A percentile compares a stretch with the other conserved stretches of the same genome.
These are phyloP conservation scores for Plagodis pulveraria DNA, from an alignment of 2,888 invertebrate genomes.

Conservation along the genomic window DNA sequence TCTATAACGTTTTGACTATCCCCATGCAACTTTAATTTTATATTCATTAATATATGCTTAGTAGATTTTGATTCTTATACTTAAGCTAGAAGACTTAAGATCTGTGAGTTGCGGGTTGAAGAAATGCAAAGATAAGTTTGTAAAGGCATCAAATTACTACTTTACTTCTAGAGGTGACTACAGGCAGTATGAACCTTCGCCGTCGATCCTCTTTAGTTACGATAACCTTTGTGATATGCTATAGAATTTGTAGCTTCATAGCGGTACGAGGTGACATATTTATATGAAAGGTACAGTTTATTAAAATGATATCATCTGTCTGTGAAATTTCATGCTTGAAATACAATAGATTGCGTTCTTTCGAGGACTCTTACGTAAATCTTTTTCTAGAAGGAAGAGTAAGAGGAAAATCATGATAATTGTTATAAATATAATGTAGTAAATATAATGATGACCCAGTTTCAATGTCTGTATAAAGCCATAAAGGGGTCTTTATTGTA, in stretches of 20 bases:
- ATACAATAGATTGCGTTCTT: too few species aligned
- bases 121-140: slow-evolving; percentile 15
- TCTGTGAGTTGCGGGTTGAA: not conserved
- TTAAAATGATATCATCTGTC: too few species aligned
- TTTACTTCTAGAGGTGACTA: slow-evolving; percentile 45
- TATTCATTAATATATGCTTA: not conserved
- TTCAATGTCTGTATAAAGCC: too few species aligned
- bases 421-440: too few species aligned
- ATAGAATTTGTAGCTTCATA: not conserved
- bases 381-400: too few species aligned
- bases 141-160: slow-evolving; percentile 46
- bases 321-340: too few species aligned
- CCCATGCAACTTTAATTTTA: slow-evolving; percentile 32
- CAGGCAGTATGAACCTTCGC: slow-evolving; percentile 42
- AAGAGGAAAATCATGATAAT: too few species aligned
- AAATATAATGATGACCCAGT: too few species aligned
- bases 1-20: slow-evolving; percentile 52
- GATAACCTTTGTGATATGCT: slow-evolving; percentile 8
- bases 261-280: too few species aligned
- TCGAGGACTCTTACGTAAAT: too few species aligned
- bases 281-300: not conserved
- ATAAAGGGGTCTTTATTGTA: too few species aligned
- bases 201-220: slow-evolving; percentile 40
- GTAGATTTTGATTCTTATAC: slow-evolving; percentile 2
- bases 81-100: not conserved